Evolutionary conservation across 2,113 vertebrate species (phyloP).

Genomic region (Nipponia nippon): DNA sequence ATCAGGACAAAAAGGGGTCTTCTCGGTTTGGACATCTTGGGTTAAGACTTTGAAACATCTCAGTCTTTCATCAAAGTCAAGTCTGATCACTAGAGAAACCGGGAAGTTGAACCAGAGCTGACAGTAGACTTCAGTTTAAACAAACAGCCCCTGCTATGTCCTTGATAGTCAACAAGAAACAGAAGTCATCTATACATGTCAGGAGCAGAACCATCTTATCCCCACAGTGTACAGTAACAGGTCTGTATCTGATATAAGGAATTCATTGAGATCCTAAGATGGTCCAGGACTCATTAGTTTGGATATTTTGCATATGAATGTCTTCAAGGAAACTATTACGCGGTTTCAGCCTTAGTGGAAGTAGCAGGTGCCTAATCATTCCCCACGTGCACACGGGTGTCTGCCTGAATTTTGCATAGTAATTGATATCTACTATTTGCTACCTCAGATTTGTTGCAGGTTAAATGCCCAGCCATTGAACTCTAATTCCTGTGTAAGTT

Average conservation of each 20-base stretch:
- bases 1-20: background rate
- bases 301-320: background rate
- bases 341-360: background rate
- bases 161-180: background rate
- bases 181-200: background rate
- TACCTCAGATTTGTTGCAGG: background rate
- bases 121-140: background rate
- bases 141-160: background rate
- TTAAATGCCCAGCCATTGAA: background rate
- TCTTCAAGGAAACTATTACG: background rate
- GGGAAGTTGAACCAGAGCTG: background rate
- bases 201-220: background rate
- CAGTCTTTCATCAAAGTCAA: background rate
- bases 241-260: background rate
- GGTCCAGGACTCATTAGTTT: background rate
- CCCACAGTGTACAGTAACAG: background rate
- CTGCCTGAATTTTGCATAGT: background rate
- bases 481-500: background rate
- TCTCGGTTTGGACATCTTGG: background rate
- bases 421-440: background rate
- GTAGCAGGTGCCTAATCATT: background rate
- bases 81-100: background rate
- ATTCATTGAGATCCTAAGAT: background rate
- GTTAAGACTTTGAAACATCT: background rate
- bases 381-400: accelerated